A percentile compares a stretch with the other conserved stretches of the same genome.
Conservation (phyloP, 2,888 invertebrate genomes). For the Chrysotoxum bicinctum region DNA sequence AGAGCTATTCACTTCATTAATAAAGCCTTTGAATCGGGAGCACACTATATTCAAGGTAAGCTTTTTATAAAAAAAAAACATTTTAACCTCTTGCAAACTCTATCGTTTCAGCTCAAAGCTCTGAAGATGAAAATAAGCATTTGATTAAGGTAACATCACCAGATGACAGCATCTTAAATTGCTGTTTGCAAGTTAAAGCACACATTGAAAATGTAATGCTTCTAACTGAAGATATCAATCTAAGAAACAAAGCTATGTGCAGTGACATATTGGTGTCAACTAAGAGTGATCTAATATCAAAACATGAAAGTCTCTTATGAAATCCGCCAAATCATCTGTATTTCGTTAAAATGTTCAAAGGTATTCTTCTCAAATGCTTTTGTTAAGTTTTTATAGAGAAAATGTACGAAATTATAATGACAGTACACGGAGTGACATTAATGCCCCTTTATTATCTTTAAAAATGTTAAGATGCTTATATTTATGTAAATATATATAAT, state of each 20-base stretch:
- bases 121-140: conserved; percentile 81
- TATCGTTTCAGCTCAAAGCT: conserved; percentile 81
- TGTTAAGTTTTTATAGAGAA: too few species aligned
- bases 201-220: conserved; percentile 81
- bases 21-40: conserved; percentile 75
- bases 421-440: too few species aligned
- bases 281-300: conserved; percentile 76
- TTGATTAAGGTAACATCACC: conserved; percentile 80
- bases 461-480: too few species aligned
- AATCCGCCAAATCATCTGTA: not conserved
- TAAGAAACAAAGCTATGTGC: conserved; percentile 82
- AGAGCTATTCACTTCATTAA: conserved; percentile 78
- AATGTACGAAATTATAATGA: too few species aligned
- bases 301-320: conserved; percentile 55
- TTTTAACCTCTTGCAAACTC: not conserved
- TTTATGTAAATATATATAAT: too few species aligned
- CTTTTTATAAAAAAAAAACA: not conserved
- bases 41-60: conserved; percentile 75
- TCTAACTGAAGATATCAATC: conserved; percentile 83
- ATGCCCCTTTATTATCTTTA: too few species aligned
- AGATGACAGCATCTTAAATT: conserved; percentile 83
- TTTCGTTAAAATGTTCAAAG: too few species aligned
- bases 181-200: conserved; percentile 82
- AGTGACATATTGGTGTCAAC: conserved; percentile 79
- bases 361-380: too few species aligned